Evolutionary conservation across 2,888 invertebrate species (phyloP), one percentile per base, ranked within the genome.

Genomic region (Chloromyia formosa): DNA sequence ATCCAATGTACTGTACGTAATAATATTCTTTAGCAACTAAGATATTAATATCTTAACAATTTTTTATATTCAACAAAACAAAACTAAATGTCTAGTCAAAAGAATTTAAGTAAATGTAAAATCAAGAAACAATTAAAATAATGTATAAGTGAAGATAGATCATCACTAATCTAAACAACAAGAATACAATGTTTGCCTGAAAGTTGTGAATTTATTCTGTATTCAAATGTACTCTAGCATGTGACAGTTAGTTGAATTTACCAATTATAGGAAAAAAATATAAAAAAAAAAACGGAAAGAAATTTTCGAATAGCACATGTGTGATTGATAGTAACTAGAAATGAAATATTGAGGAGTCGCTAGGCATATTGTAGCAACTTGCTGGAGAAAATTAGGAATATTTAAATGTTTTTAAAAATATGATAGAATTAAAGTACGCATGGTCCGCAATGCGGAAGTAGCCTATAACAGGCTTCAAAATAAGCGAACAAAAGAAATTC

Each of bases 1-100:
- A 71, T 71, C 71, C 71, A 71, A 71, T 71, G 3, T 56, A 71
- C 56, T 56, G 58, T 56, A 69, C 56, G 58, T 71, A 71, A 58
- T 16, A 16, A 53, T 16, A 27, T 49, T 45, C 22, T 66, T 49
- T 66, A 66, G 66, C 66, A 7, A 66, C 27, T 66, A 66, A 66
- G 66, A 66, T 66, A 23, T 27, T 35, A 18, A 66, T 35, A 49
- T 62, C 62, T 62, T 62, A 35, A 23, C 40, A 40, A 18, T 35
- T 49, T 66, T 66, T 66, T 66, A 66, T 66, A 66, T 66, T 66
- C 66, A 66, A 66, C 35, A 62, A 22, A 42, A 62, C 3, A 53
- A 14, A 16, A 16, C 14, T 20, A 20, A 3, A 66, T 45, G 49
- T 66, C 23, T 66, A 66, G 49, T 49, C 49, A 45, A 66, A 22